phyloP scores from a whole-genome alignment of 2,797 vertebrate genomes.

The Notolepis coatsorum region DNA sequence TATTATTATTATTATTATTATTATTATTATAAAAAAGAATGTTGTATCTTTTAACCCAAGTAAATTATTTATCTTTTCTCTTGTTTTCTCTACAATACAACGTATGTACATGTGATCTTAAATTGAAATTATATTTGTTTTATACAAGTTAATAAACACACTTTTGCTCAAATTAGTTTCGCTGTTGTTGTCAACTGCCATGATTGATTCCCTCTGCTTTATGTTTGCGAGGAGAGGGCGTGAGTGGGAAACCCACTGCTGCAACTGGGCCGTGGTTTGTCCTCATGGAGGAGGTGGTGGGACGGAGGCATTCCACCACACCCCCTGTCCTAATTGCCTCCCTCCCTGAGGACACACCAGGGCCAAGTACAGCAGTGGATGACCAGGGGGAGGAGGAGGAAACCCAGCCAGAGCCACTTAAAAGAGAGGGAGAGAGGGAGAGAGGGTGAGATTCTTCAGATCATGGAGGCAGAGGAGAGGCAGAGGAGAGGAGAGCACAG shows the following conservation, averaged over 20 bases:
- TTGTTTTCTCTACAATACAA: no score
- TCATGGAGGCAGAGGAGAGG: neutral
- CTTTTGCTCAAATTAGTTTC: neutral
- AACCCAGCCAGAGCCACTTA: neutral
- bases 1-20: no score
- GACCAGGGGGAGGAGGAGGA: neutral
- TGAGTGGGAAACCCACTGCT: constrained; percentile 5
- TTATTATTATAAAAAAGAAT: no score
- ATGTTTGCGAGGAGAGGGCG: constrained; percentile 16
- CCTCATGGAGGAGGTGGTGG: constrained; percentile 13
- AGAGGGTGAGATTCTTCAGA: neutral
- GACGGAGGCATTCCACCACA: constrained; percentile 3
- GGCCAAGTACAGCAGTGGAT: constrained; percentile 9
- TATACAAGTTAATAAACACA: neutral
- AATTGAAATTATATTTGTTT: neutral
- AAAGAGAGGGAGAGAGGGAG: no score
- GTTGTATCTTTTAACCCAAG: no score
- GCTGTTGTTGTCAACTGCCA: neutral
- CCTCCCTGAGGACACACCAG: constrained; percentile 2
- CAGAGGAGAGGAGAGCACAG: no score
- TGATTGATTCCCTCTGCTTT: no score
- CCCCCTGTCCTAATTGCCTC: constrained; percentile 5
- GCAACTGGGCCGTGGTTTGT: constrained; percentile 12
- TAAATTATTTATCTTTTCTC: no score
- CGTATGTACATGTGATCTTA: neutral